Evolutionary conservation across 2,113 vertebrate genomes (phyloP), one percentile per base, ranked within the genome.

Genomic region (Lophotis ruficrista): DNA sequence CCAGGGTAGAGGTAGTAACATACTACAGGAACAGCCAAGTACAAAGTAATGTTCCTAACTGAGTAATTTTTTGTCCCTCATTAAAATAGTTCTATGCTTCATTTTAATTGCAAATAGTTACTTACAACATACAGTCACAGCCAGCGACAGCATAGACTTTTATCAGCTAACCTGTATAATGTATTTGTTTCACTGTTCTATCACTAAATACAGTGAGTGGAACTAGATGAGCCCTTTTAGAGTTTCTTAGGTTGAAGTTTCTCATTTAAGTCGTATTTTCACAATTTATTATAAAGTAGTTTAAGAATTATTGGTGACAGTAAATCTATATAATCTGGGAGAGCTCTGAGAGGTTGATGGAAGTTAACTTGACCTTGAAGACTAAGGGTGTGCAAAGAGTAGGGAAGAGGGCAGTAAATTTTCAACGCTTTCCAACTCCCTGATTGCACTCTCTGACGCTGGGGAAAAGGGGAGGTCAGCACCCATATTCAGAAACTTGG

Each of bases 301-400:
- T n/a, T 71, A 89, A 68, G 65, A 71, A 68, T 81, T 92, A 75
- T 5, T 66, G 2, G 31, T 82, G 70, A 57, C 45, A 43, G 37
- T 93, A 86, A 77, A 73, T 88, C 45, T 68, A 0, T 66, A 58
- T 83, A 68, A 78, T 64, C 45, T 79, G 53, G 51, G 72, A 87
- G 76, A 60, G 30, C 58, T 89, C 70, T 62, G 87, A 64, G 87
- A 87, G 45, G 38, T 31, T 79, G 43, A 61, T 81, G 23, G 31
- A 92, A 90, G 75, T 87, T 69, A 65, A 58, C 41, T 88, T 91
- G 89, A 95, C 89, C 93, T 95, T 94, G 81, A 93, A 95, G 45
- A 65, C 31, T 54, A 79, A 76, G 22, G 17, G 8, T 90, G 54
- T 83, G 41, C 48, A 64, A 81, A 71, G 48, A 90, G 20, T 41